Conservation (phyloP, 2,888 invertebrate species). For the Hydroisotoma schaefferi region DNA sequence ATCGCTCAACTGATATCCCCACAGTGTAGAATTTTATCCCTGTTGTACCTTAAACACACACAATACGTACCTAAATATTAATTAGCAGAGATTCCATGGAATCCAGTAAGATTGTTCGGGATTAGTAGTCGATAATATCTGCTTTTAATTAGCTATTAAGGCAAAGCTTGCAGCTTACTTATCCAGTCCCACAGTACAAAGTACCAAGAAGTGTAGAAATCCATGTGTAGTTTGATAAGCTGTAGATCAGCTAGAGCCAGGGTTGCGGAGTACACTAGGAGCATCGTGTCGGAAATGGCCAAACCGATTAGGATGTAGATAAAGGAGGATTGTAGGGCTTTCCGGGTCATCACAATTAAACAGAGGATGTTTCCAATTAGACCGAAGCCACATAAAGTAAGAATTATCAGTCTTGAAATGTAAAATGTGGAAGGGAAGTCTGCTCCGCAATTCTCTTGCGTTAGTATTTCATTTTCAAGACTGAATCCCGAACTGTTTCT, state of each 20-base stretch:
- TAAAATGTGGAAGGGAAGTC: no score
- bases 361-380: conserved; percentile 17
- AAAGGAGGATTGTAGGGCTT: conserved; percentile 1
- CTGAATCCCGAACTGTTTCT: no score
- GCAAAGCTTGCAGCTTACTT: conserved; percentile 14
- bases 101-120: no score
- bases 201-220: no score
- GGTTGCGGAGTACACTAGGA: conserved; percentile 16
- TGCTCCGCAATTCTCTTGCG: no score
- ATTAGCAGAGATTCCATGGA: no score
- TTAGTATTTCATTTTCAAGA: no score
- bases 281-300: conserved; percentile 18
- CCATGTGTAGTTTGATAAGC: no score
- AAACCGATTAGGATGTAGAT: conserved; percentile 14
- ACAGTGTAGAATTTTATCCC: conserved; percentile 35
- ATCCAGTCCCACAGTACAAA: conserved; percentile 40
- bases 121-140: no score
- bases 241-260: conserved; percentile 4
- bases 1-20: conserved; percentile 32
- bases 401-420: no score
- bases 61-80: no score
- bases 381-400: conserved; percentile 15
- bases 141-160: not conserved
- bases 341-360: conserved; percentile 4
- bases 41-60: conserved; percentile 12